Evolutionary conservation across 2,797 vertebrate species (phyloP).

Genomic region (Sebastes elongatus): DNA sequence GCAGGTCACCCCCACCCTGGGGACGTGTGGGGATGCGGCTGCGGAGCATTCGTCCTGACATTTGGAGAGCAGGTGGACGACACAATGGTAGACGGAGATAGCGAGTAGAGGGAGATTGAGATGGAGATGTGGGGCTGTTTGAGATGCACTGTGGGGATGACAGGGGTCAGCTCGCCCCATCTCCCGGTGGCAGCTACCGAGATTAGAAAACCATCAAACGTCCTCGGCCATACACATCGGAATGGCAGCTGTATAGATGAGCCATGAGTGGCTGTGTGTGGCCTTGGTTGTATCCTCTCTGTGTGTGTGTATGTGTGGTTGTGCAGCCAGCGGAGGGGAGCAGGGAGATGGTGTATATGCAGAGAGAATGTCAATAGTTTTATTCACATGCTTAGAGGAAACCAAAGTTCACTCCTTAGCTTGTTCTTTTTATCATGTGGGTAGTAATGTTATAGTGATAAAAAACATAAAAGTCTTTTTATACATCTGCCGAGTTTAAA

Average conservation of each 20-base stretch:
- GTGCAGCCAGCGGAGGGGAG: slow-evolving; percentile 24
- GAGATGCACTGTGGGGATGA: slow-evolving; percentile 76
- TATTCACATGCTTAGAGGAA: slow-evolving; percentile 43
- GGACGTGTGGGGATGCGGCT: slow-evolving; percentile 38
- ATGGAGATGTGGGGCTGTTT: slow-evolving; percentile 78
- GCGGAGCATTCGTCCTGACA: slow-evolving; percentile 70
- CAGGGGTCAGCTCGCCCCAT: slow-evolving; percentile 75
- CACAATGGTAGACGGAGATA: slow-evolving; percentile 65
- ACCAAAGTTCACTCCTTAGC: slow-evolving; percentile 25
- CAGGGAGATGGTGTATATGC: slow-evolving; percentile 27
- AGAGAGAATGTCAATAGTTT: slow-evolving; percentile 60
- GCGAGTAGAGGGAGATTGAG: slow-evolving; percentile 65
- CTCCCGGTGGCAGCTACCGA: slow-evolving; percentile 74
- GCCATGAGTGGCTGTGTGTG: slow-evolving; percentile 67
- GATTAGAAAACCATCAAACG: slow-evolving; percentile 83
- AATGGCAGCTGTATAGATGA: slow-evolving; percentile 78
- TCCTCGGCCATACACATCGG: slow-evolving; percentile 72
- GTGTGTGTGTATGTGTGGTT: slow-evolving; percentile 34
- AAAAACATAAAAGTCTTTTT: neutral
- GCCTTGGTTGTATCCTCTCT: slow-evolving; percentile 42
- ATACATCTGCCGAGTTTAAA: neutral
- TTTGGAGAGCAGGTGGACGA: slow-evolving; percentile 75
- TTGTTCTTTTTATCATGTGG: slow-evolving; percentile 20
- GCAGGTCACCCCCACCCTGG: slow-evolving; percentile 62
- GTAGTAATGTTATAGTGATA: neutral